phyloP scores from a whole-genome alignment of 53 echinoderm and acorn worm genomes.

The Mesocentrotus franciscanus region DNA sequence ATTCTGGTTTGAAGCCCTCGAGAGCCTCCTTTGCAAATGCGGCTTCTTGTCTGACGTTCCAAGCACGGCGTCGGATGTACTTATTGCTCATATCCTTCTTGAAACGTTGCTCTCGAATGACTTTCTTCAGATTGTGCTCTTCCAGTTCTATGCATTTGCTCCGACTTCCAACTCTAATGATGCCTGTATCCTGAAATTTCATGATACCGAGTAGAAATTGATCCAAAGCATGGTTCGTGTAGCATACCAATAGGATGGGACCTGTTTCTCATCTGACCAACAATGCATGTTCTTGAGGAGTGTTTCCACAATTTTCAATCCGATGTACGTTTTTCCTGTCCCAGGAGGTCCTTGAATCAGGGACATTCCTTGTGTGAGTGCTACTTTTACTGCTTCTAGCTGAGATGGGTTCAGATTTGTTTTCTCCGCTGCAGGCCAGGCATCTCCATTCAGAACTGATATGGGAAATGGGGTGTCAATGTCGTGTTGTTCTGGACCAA shows the following conservation, averaged over 20 bases:
- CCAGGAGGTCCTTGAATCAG: slow-evolving; percentile 97
- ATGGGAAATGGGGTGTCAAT: background rate
- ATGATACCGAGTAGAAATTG: slow-evolving; percentile 93
- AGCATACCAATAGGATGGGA: slow-evolving; percentile 88
- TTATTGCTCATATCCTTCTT: background rate
- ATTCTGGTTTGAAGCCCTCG: slow-evolving; percentile 67
- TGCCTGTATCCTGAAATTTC: slow-evolving; percentile 71
- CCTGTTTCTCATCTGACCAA: slow-evolving; percentile 70
- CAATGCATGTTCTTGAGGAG: slow-evolving; percentile 78
- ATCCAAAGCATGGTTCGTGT: slow-evolving; percentile 94
- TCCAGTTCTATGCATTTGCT: slow-evolving; percentile 85
- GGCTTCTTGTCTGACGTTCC: slow-evolving; percentile 65
- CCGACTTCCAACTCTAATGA: slow-evolving; percentile 90
- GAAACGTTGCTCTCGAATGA: background rate
- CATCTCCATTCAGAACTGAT: slow-evolving; percentile 19
- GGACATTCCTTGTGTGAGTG: slow-evolving; percentile 87
- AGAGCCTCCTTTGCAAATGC: slow-evolving; percentile 63
- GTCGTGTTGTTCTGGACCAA: background rate
- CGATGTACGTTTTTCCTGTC: slow-evolving; percentile 96
- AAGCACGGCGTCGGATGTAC: slow-evolving; percentile 23
- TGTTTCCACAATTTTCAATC: slow-evolving; percentile 86
- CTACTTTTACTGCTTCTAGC: slow-evolving; percentile 79
- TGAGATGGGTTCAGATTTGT: slow-evolving; percentile 83
- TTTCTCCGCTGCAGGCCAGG: slow-evolving; percentile 72
- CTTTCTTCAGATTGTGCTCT: slow-evolving; percentile 73